phyloP scores from a whole-genome alignment of 2,888 invertebrate genomes.

The Horisme vitalbata region DNA sequence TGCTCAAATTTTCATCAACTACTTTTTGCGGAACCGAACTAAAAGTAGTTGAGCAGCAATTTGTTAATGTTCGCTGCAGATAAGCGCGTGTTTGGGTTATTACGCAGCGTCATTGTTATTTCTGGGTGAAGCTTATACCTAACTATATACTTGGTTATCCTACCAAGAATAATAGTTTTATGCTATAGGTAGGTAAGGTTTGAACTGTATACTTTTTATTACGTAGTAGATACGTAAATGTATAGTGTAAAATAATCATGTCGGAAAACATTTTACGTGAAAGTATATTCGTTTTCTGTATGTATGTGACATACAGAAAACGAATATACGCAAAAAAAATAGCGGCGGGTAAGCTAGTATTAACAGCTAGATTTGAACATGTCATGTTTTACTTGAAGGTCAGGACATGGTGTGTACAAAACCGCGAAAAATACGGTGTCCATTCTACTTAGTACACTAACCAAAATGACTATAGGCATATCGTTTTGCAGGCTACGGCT shows the following conservation, averaged over 20 bases:
- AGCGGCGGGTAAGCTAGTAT: neutral
- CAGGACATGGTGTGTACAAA: no score
- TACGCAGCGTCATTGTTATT: slow-evolving; percentile 21
- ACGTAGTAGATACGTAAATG: no score
- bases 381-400: no score
- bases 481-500: slow-evolving; percentile 32
- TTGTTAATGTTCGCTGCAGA: slow-evolving; percentile 31
- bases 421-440: neutral
- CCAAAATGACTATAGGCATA: slow-evolving; percentile 12
- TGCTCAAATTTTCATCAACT: slow-evolving; percentile 23
- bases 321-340: neutral
- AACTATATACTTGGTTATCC: no score
- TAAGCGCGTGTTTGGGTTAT: slow-evolving; percentile 18
- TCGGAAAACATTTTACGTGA: no score
- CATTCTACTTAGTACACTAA: neutral
- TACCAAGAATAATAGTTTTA: no score
- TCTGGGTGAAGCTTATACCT: neutral
- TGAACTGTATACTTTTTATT: no score
- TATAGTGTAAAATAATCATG: no score
- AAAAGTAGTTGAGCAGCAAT: slow-evolving; percentile 28
- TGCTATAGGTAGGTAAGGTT: no score
- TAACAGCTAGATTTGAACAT: no score
- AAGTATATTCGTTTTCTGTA: no score
- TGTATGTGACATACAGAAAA: no score
- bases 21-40: slow-evolving; percentile 31